These are phyloP conservation scores for Pteropus alecto DNA, from an alignment of 2,113 vertebrate species.

Conservation along the genomic window DNA sequence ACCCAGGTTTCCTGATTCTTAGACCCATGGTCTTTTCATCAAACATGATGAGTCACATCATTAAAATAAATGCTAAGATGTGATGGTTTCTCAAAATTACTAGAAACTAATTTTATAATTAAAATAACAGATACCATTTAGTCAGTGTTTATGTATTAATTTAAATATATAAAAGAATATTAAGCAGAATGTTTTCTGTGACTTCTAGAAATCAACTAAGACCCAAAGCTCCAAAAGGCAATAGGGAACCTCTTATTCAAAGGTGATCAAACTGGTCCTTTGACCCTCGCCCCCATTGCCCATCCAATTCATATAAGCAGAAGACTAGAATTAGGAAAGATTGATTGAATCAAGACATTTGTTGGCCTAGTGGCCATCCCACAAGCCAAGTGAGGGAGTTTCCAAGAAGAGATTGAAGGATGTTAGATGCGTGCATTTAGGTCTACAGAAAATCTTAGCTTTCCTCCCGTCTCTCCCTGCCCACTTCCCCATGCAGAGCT, in stretches of 20 bases:
- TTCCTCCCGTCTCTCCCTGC: too few relatives aligned
- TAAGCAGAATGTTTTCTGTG: background rate
- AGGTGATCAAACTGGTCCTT: background rate
- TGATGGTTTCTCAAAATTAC: background rate
- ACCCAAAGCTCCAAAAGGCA: background rate
- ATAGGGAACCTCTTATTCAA: background rate
- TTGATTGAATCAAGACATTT: background rate
- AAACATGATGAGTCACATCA: background rate
- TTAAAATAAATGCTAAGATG: background rate
- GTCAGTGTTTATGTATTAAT: background rate
- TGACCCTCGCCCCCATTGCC: background rate
- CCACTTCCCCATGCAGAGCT: background rate
- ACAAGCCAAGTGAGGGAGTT: background rate
- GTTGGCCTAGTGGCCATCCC: background rate
- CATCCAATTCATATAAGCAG: background rate
- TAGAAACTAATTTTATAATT: background rate
- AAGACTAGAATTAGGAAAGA: background rate
- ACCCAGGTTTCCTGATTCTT: background rate
- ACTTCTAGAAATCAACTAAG: background rate
- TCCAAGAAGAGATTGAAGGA: background rate
- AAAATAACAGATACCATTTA: background rate
- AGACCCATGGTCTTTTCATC: accelerated
- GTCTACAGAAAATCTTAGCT: background rate
- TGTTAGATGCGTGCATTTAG: background rate
- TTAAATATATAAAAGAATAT: background rate